phyloP scores from a whole-genome alignment of 2,113 vertebrate species.

The Pycnonotus jocosus region DNA sequence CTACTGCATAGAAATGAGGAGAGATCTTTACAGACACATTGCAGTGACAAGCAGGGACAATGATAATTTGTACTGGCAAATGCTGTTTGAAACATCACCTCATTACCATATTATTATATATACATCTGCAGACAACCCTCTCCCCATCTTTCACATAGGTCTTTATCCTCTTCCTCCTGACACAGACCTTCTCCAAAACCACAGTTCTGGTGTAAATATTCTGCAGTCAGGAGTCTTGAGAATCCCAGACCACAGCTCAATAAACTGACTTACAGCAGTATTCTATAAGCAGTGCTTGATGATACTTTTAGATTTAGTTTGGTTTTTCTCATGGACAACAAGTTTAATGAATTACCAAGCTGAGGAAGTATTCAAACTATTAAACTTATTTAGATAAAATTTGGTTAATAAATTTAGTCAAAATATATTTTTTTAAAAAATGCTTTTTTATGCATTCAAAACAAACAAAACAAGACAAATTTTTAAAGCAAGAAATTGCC shows the following conservation, averaged over 20 bases:
- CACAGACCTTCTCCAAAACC: neutral
- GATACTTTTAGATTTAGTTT: neutral
- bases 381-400: neutral
- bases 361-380: neutral
- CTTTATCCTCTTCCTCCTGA: neutral
- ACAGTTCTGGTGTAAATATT: neutral
- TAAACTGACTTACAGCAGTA: neutral
- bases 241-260: neutral
- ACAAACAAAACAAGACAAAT: neutral
- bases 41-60: neutral
- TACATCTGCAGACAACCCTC: fast-evolving
- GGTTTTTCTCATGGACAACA: neutral
- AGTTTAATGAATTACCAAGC: neutral
- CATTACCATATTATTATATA: neutral
- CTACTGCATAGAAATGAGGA: neutral
- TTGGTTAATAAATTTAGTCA: neutral
- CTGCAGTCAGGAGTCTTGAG: neutral
- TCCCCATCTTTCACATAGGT: neutral
- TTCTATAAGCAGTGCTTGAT: neutral
- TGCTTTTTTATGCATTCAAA: neutral
- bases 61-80: neutral
- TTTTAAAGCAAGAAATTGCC: neutral
- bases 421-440: neutral
- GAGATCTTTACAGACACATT: neutral
- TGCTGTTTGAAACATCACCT: fast-evolving